phyloP scores from a whole-genome alignment of 2,797 vertebrate genomes.

The Acrocephalus scirpaceus region DNA sequence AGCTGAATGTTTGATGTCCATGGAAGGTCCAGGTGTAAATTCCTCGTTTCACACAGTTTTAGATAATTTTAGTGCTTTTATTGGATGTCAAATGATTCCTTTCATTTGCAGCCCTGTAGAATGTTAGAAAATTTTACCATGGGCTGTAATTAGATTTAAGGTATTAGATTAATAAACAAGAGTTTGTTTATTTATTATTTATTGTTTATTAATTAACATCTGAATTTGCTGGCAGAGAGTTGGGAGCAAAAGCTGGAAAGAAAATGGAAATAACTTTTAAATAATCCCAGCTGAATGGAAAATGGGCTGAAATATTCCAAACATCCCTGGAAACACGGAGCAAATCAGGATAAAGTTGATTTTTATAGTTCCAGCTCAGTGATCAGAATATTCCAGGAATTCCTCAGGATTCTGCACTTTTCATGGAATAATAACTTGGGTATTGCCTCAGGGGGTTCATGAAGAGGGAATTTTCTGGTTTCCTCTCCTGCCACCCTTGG shows the following conservation, averaged over 20 bases:
- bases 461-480: not conserved
- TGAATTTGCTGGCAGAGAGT: not conserved
- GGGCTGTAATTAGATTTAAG: not conserved
- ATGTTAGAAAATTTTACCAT: not conserved
- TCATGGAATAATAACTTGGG: not conserved
- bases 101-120: not conserved
- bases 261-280: not conserved
- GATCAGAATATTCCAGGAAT: not conserved
- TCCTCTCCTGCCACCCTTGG: not conserved
- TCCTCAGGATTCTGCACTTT: not conserved
- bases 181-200: not conserved
- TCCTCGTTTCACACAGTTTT: not conserved
- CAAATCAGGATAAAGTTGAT: not conserved
- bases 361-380: not conserved
- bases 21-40: not conserved
- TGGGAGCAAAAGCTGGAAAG: not conserved
- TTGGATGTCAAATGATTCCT: not conserved
- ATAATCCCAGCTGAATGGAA: not conserved
- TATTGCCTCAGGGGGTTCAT: fast-evolving
- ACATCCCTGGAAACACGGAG: not conserved
- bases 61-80: not conserved
- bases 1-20: not conserved
- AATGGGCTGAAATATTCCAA: not conserved
- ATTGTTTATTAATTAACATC: not conserved
- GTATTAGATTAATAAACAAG: not conserved